Evolutionary conservation across 2,797 vertebrate genomes (phyloP), one percentile per base, ranked within the genome.

Genomic region (Microcaecilia unicolor): DNA sequence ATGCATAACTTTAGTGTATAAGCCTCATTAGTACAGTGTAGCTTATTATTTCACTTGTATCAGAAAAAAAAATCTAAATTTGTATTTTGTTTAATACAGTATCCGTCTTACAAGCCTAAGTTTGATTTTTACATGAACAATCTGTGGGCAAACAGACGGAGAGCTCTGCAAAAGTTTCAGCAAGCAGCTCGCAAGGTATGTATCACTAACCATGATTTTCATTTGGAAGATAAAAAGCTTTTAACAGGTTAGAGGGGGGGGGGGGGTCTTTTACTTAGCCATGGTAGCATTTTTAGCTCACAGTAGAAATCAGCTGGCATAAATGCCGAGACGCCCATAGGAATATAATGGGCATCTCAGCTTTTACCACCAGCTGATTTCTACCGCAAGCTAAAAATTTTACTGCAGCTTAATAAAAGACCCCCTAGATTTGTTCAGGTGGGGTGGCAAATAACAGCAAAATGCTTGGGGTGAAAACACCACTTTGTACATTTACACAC

Each of bases 101-200:
- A 12, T 33, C 55, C 48, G 15, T 31, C 3, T 6, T 18, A 51
- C 10, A 39, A 41, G 23, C 45, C 45, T 4, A 70, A 58, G 13
- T 93, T 95, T 28, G 67, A 83, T 30, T 58, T 73, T 15, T 72
- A 86, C 35, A 8, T 8, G n/a, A 78, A 78, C 37, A 72, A 85
- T 27, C 69, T 58, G 8, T 87, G 84, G 81, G 69, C 78, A 37
- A 58, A 57, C 34, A 87, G 70, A 35, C 77, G 57, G 6, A 67
- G 80, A 51, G 71, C 64, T 22, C 59, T 87, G 28, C 72, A 51
- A 30, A 72, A 74, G 28, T 92, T 96, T 54, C 90, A 92, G 41
- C 87, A 96, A 67, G 85, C 77, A 26, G 86, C 78, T 4, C 85
- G 78, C 42, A 93, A 89, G 91, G 95, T 97, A 76, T 0, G 6